Percentiles rank a stretch among this genome's conserved stretches.
Conservation (phyloP, 2,888 invertebrate genomes). For the Lycocerus yunnanus region DNA sequence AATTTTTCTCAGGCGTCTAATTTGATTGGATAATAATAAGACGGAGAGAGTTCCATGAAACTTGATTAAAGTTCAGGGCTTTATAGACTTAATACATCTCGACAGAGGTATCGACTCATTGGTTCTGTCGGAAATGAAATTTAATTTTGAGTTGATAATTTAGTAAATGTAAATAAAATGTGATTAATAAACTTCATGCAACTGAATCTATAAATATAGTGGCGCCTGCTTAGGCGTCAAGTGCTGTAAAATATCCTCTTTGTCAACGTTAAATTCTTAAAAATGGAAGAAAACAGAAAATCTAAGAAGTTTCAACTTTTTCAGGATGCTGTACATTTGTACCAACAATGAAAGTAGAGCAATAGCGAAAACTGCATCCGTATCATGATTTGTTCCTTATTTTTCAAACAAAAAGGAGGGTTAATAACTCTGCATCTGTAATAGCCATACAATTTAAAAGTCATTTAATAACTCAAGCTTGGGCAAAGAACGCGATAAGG, state of each 20-base stretch:
- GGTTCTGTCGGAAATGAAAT: background rate
- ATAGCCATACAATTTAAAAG: background rate
- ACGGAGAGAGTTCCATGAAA: constrained; percentile 5
- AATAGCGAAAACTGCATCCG: background rate
- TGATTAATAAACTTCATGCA: background rate
- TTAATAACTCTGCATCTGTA: background rate
- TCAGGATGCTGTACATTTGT: background rate
- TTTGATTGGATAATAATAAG: constrained; percentile 23
- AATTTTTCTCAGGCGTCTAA: constrained; percentile 21
- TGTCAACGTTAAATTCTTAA: background rate
- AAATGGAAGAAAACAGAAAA: background rate
- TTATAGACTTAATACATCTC: background rate
- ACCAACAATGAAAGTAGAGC: background rate
- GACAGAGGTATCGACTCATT: too few relatives aligned
- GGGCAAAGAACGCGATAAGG: background rate
- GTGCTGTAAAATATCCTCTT: constrained; percentile 1
- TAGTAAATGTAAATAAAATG: background rate
- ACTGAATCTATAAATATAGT: background rate
- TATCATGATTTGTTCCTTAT: background rate
- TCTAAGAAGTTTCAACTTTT: background rate
- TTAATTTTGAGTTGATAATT: background rate
- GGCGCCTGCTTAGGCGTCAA: constrained; percentile 13
- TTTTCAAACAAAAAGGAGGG: background rate
- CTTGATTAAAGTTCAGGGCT: background rate
- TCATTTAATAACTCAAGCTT: background rate